Conservation (phyloP, 2,797 vertebrate genomes). For the Anguilla marmorata region DNA sequence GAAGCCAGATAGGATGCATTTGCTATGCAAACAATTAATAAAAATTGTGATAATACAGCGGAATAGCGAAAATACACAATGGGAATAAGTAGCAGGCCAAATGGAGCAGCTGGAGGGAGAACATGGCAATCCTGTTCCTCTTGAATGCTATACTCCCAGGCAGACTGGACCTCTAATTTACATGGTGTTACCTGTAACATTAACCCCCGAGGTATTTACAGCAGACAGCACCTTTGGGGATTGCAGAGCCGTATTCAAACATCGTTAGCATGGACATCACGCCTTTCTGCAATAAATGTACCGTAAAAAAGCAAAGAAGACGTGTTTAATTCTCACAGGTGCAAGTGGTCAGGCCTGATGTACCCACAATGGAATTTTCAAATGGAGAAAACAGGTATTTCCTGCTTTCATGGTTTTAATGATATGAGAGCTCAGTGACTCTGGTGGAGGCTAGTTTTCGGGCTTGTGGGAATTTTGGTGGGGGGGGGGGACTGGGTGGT, state of each 20-base stretch:
- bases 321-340: slow-evolving; percentile 46
- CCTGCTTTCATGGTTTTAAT: slow-evolving; percentile 39
- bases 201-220: slow-evolving; percentile 22
- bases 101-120: neutral
- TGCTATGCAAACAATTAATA: slow-evolving; percentile 2
- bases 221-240: slow-evolving; percentile 39
- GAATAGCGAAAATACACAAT: neutral
- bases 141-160: neutral
- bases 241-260: slow-evolving; percentile 34
- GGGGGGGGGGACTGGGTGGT: neutral
- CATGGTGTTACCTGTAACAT: slow-evolving; percentile 25
- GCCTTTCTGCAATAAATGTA: slow-evolving; percentile 28
- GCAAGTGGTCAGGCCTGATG: slow-evolving; percentile 42
- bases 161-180: neutral
- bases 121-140: neutral
- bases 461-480: slow-evolving; percentile 10
- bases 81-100: neutral
- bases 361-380: slow-evolving; percentile 45
- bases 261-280: slow-evolving; percentile 42
- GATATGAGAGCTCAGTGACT: slow-evolving; percentile 25
- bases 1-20: neutral
- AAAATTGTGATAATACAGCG: neutral
- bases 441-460: slow-evolving; percentile 3
- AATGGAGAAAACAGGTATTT: slow-evolving; percentile 36
- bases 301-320: slow-evolving; percentile 5